Conservation (phyloP, 2,888 invertebrate species). For the Sialis lutaria region DNA sequence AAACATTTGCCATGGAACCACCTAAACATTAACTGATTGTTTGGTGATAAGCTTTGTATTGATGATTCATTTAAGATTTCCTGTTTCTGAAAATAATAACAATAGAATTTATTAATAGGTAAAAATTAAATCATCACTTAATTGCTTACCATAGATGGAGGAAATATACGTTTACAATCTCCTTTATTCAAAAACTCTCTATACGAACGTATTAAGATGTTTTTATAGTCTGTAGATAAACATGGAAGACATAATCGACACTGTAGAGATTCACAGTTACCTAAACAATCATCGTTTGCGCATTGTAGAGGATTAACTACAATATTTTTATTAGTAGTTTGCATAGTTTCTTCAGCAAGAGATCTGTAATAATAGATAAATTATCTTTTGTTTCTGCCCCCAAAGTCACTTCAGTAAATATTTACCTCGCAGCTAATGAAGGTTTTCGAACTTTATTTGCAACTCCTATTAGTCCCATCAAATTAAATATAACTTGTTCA, state of each 20-base stretch:
- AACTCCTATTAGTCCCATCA: conserved; percentile 65
- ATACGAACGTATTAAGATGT: conserved; percentile 47
- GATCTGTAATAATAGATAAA: conserved; percentile 23
- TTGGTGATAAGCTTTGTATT: conserved; percentile 36
- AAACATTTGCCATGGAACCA: conserved; percentile 88
- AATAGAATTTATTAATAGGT: conserved; percentile 11
- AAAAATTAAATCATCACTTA: conserved; percentile 8
- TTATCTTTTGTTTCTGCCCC: conserved; percentile 1
- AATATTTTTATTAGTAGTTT: conserved; percentile 63
- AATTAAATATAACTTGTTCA: conserved; percentile 78
- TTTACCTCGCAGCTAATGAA: conserved; percentile 25
- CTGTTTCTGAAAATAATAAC: conserved; percentile 18
- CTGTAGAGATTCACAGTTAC: conserved; percentile 42
- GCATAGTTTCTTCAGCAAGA: conserved; percentile 36
- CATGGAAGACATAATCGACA: conserved; percentile 73
- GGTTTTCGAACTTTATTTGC: conserved; percentile 29
- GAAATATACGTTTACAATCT: conserved; percentile 67
- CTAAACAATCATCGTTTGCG: conserved; percentile 29
- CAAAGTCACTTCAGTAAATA: background rate
- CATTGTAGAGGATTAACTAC: conserved; percentile 58
- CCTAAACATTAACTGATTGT: conserved; percentile 55
- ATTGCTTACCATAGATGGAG: conserved; percentile 39
- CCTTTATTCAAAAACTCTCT: conserved; percentile 65
- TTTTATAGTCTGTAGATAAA: conserved; percentile 37
- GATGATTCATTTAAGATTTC: conserved; percentile 24